Base-by-base conservation (phyloP, 2,113 vertebrate genomes). In the Cacatua alba region DNA sequence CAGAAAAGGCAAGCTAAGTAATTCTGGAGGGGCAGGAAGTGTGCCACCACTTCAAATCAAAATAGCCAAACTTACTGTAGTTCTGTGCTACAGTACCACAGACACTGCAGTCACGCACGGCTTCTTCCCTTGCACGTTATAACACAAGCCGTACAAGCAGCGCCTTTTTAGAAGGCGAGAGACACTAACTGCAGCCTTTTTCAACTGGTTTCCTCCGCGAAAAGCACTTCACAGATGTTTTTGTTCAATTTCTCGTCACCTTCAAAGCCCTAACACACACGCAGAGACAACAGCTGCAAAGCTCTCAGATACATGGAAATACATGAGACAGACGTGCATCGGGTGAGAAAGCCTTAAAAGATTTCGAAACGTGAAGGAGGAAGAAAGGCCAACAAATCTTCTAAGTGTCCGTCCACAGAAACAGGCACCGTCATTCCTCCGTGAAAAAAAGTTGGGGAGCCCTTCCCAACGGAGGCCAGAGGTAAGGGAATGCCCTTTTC, bases 321-420 rank as follows among this genome's bases (percentile, higher is more conserved):
- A 52, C 33, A 15, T 0, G 37, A 53, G 62, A 13, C 26, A 17
- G 41, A 8, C 4, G 5, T 55, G 10, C 8, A 6, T 7, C 28
- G 13, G 41, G 28, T 53, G 63, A 11, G 76, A 80, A 59, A 82
- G 35, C 72, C 43, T 35, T 1, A 23, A 16, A 13, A 63, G 57
- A 23, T 79, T 95, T 95, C 75, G 93, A 92, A 93, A 94, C 7
- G 72, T 29, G 80, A 28, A 86, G 67, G 25, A 95, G 87, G 86
- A 92, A 72, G 70, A 41, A 33, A 65, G 43, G 52, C 51, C 72
- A 15, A 55, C 39, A 5, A 62, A 65, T 20, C 55, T 63, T 75
- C 4, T 4, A 25, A 39, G 68, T 3, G 62, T 2, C 24, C 20
- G 26, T 33, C 44, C 82, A 3, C n/a, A 10, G 55, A 5, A 75